These are phyloP conservation scores for Drosophila phalerata DNA, from an alignment of 2,888 invertebrate species.

Conservation along the genomic window DNA sequence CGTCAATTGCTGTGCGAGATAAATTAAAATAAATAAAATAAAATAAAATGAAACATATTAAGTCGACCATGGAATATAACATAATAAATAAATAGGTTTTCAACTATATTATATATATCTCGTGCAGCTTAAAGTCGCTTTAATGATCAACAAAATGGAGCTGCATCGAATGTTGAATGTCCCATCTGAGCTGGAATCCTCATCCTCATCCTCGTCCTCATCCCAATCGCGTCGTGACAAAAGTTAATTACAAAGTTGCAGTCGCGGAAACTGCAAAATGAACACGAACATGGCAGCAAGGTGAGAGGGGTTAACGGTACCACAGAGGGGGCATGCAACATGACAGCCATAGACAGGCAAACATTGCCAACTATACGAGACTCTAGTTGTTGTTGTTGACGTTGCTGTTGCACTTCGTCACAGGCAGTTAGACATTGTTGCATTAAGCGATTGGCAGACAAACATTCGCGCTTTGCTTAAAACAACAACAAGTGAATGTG, in stretches of 20 bases:
- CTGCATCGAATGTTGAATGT: slow-evolving; percentile 12
- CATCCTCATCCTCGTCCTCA: neutral
- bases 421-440: slow-evolving; percentile 62
- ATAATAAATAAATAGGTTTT: slow-evolving; percentile 42
- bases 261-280: slow-evolving; percentile 65
- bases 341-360: slow-evolving; percentile 48
- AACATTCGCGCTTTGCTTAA: slow-evolving; percentile 40
- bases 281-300: slow-evolving; percentile 61
- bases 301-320: slow-evolving; percentile 14
- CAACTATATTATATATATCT: neutral
- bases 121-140: slow-evolving; percentile 21
- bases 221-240: slow-evolving; percentile 75
- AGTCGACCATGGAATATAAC: slow-evolving; percentile 14
- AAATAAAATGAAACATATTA: slow-evolving; percentile 41
- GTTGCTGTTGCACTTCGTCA: slow-evolving; percentile 53
- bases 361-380: slow-evolving; percentile 23
- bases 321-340: slow-evolving; percentile 16
- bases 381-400: slow-evolving; percentile 17
- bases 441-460: slow-evolving; percentile 56
- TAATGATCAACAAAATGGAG: slow-evolving; percentile 44
- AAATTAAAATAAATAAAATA: slow-evolving; percentile 46
- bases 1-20: slow-evolving; percentile 48
- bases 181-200: slow-evolving; percentile 13
- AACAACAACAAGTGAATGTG: slow-evolving; percentile 15
- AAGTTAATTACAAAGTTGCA: slow-evolving; percentile 83